Conservation (phyloP, 2,888 invertebrate genomes). For the Cantharis lateralis region DNA sequence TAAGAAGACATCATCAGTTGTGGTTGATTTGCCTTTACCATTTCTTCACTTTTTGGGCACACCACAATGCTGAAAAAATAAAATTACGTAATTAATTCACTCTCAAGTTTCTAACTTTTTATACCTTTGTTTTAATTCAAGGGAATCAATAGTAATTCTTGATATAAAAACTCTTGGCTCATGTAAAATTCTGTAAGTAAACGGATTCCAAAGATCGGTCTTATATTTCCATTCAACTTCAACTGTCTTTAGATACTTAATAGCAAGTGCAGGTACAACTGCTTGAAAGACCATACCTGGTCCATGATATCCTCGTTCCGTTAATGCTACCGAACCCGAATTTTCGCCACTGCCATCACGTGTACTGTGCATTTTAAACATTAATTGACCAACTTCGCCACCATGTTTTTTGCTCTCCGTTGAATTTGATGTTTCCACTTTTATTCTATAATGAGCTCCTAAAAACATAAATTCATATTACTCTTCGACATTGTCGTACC, state of each 20-base stretch:
- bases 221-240: constrained; percentile 80
- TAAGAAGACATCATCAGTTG: constrained; percentile 55
- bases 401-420: constrained; percentile 73
- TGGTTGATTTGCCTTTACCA: constrained; percentile 69
- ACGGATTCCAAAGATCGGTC: constrained; percentile 77
- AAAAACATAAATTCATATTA: neutral
- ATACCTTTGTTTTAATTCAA: constrained; percentile 73
- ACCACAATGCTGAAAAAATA: constrained; percentile 65
- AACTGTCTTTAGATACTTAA: constrained; percentile 69
- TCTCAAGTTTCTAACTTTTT: constrained; percentile 37
- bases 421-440: constrained; percentile 73
- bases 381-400: constrained; percentile 77
- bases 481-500: neutral
- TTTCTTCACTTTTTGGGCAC: constrained; percentile 68
- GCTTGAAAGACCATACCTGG: constrained; percentile 72
- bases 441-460: constrained; percentile 74
- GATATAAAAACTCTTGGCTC: constrained; percentile 76
- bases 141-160: constrained; percentile 70
- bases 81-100: neutral
- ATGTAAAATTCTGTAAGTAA: constrained; percentile 80
- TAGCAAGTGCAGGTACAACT: constrained; percentile 69
- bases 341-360: constrained; percentile 55
- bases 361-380: constrained; percentile 67
- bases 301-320: constrained; percentile 62
- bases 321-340: constrained; percentile 45